Percentiles rank a stretch among this genome's conserved stretches.
Conservation (phyloP, 1,140 invertebrate species). For the Oreohelix idahoensis region DNA sequence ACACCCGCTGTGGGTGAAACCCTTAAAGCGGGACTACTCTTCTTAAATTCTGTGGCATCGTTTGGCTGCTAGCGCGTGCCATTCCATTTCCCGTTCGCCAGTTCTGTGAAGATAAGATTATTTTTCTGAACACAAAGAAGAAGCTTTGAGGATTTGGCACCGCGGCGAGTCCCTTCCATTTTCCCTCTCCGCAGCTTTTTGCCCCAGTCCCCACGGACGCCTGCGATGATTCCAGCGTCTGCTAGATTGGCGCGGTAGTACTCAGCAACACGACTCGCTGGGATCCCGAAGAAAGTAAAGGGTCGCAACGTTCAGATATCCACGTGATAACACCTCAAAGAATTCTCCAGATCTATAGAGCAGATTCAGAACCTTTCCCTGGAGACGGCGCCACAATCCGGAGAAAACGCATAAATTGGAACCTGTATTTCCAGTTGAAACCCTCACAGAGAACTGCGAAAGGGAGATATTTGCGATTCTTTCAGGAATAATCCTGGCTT, state of each 20-base stretch:
- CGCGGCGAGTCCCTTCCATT: background rate
- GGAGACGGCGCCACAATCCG: conserved; percentile 1
- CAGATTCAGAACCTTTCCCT: background rate
- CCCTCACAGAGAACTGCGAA: background rate
- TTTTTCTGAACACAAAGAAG: background rate
- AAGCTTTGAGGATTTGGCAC: background rate
- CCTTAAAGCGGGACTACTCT: background rate
- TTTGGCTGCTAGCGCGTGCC: background rate
- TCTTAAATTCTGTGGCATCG: background rate
- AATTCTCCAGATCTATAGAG: background rate
- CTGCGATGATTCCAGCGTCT: background rate
- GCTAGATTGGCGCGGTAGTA: background rate
- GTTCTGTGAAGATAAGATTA: background rate
- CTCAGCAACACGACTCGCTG: background rate
- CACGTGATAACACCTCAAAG: background rate
- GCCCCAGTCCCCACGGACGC: background rate
- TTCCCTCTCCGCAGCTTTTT: background rate
- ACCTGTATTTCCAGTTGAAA: background rate
- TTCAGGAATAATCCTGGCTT: background rate
- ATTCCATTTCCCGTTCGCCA: background rate
- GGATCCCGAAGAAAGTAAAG: background rate
- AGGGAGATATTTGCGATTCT: background rate
- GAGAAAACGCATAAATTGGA: background rate
- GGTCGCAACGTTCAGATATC: background rate
- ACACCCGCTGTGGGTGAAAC: too few relatives aligned